These are phyloP conservation scores for Sarcophaga rosellei DNA, from an alignment of 2,888 invertebrate genomes.

Conservation along the genomic window DNA sequence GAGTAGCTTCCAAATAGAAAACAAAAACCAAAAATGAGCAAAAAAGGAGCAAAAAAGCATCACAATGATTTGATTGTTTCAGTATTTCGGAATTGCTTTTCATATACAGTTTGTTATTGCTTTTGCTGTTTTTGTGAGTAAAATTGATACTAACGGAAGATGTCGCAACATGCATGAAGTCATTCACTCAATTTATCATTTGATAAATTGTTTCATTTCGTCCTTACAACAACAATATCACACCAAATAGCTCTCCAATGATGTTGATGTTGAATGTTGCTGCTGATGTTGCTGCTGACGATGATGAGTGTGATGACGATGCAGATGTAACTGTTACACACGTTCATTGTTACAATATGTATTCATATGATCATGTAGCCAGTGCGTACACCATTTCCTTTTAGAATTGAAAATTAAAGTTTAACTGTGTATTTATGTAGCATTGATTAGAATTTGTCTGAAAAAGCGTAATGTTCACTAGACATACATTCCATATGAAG, in stretches of 20 bases:
- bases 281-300: conserved; percentile 38
- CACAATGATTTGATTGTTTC: conserved; percentile 35
- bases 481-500: no score
- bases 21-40: not conserved
- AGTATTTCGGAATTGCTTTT: conserved; percentile 2
- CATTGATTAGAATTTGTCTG: no score
- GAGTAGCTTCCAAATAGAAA: conserved; percentile 58
- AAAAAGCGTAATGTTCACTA: no score
- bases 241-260: conserved; percentile 35
- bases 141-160: conserved; percentile 73
- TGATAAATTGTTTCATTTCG: conserved; percentile 77
- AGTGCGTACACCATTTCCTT: conserved; percentile 36
- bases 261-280: conserved; percentile 50
- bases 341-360: conserved; percentile 24
- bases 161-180: conserved; percentile 78
- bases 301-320: conserved; percentile 54
- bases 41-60: conserved; percentile 21
- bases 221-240: conserved; percentile 37
- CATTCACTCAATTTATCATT: conserved; percentile 81
- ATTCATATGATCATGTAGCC: conserved; percentile 45
- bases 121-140: conserved; percentile 10
- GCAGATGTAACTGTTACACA: conserved; percentile 53
- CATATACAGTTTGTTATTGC: not conserved
- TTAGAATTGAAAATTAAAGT: no score
- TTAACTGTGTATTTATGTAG: no score